Evolutionary conservation across 2,888 invertebrate species (phyloP).

Genomic region (Parapristionchus giblindavisi): DNA sequence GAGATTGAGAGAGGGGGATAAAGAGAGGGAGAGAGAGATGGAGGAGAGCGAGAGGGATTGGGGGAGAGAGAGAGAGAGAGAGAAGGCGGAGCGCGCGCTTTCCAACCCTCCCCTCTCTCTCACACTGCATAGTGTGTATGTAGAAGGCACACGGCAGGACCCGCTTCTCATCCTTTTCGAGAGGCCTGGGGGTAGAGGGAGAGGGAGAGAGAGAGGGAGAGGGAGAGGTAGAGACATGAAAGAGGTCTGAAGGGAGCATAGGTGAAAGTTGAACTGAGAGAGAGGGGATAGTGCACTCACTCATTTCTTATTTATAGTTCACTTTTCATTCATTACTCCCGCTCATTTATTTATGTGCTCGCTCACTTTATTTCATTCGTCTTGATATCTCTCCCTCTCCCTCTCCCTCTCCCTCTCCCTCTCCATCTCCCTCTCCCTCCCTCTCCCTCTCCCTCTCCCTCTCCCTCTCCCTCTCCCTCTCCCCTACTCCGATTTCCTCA

Average conservation of each 20-base stretch:
- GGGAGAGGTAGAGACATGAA: not conserved
- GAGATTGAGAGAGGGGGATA: conserved; percentile 37
- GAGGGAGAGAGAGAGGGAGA: conserved; percentile 1
- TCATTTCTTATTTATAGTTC: not conserved
- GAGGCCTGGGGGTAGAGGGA: not conserved
- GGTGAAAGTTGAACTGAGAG: too few species aligned
- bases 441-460: not conserved
- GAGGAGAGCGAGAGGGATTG: conserved; percentile 42
- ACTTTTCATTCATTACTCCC: not conserved
- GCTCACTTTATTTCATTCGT: not conserved
- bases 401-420: too few species aligned
- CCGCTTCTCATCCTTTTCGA: not conserved
- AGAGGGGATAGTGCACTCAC: too few species aligned
- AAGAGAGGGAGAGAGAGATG: conserved; percentile 15
- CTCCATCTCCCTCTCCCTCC: not conserved
- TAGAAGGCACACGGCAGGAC: not conserved
- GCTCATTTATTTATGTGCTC: too few species aligned
- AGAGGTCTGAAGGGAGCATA: too few species aligned
- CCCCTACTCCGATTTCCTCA: not conserved
- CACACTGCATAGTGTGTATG: too few species aligned
- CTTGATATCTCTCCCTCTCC: not conserved
- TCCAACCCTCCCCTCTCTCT: too few species aligned
- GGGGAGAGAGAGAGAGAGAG: conserved; percentile 22
- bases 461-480: conserved; percentile 2
- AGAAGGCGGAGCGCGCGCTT: not conserved